Conservation (phyloP, 2,797 vertebrate genomes). For the Sandelia bainsii region DNA sequence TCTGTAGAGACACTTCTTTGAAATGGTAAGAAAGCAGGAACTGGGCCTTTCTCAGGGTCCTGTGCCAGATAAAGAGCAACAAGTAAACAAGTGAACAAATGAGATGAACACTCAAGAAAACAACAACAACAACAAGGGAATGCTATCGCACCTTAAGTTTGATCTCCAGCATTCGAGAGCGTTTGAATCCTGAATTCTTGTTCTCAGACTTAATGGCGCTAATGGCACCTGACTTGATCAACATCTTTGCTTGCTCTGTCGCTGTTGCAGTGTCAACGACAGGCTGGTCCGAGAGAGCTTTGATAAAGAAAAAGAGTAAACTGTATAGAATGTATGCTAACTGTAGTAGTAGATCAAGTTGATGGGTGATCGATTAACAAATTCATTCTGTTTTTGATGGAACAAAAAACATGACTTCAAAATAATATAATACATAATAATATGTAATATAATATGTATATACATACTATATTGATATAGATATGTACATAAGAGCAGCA, state of each 20-base stretch:
- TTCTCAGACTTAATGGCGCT: slow-evolving; percentile 96
- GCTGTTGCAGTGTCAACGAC: slow-evolving; percentile 93
- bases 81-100: neutral
- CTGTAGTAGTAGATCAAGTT: neutral
- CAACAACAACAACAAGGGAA: neutral
- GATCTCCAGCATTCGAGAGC: slow-evolving; percentile 92
- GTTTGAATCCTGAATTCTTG: slow-evolving; percentile 96
- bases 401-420: neutral
- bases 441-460: no score
- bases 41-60: slow-evolving; percentile 94
- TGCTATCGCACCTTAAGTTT: slow-evolving; percentile 88
- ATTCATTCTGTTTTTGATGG: neutral
- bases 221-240: slow-evolving; percentile 95
- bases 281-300: slow-evolving; percentile 94
- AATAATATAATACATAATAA: no score
- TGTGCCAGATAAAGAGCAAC: slow-evolving; percentile 57
- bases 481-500: no score
- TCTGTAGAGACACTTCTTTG: slow-evolving; percentile 93
- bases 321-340: neutral
- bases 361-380: neutral
- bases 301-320: neutral
- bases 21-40: slow-evolving; percentile 93
- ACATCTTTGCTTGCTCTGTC: slow-evolving; percentile 95
- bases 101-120: neutral
- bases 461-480: no score